Evolutionary conservation across 2,888 invertebrate species (phyloP), one percentile per base, ranked within the genome.

Genomic region (Mimumesa dahlbomi): DNA sequence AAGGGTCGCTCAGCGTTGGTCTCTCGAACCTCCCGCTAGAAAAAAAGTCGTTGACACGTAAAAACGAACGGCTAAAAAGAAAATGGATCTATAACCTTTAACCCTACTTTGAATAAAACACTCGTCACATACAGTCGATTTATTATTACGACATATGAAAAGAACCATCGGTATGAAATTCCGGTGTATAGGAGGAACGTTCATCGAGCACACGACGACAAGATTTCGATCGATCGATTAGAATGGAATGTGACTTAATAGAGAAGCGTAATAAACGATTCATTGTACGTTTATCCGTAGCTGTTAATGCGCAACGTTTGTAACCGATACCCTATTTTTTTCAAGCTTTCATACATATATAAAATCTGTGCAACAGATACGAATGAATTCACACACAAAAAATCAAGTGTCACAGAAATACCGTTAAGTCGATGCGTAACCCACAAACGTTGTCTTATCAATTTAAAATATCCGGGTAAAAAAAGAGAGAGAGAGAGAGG

Each of bases 1-100:
- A 66, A 68, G 64, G 31, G 36, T 45, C 54, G 25, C 31, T 38
- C 64, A 53, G 77, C 81, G 81, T 81, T 81, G 79, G 79, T 79
- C 81, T 59, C 59, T 50, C 46, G 22, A 49, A 68, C 48, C 43
- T 53, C 40, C 54, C 69, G 66, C 46, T 42, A 22, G 18, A 49
- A 56, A 45, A 67, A 69, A 72, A 78, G 56, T 68, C 63, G 68
- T 63, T 69, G 58, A 69, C 77, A 72, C 68, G 42, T 57, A 53
- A 49, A 58, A 56, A 40, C 50, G 50, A 63, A 34, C 29, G 18
- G 22, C 38, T 11, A 9, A 22, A 38, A 31, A 6, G 57, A 64
- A 74, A 65, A 43, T 46, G 31, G 43, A 61, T 29, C 38, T 29
- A 46, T 18, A 54, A 58, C 56, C 69, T 73, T 22, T 64, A 34